Base-by-base conservation (phyloP, 2,113 vertebrate genomes). In the Embiotoca jacksoni region DNA sequence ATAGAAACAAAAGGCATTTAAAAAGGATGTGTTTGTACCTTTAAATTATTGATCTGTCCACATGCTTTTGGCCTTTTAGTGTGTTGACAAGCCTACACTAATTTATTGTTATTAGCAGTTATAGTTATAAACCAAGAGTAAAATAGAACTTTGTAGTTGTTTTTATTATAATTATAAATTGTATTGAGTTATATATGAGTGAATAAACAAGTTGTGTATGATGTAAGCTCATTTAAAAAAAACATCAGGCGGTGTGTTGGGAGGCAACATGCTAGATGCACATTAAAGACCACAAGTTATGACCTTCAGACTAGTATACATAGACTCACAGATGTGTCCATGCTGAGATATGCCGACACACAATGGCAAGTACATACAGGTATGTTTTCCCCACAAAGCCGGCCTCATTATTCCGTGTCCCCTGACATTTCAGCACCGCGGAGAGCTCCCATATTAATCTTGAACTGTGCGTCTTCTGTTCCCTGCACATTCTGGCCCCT, bases 361-460 rank as follows among this genome's bases (percentile, higher is more conserved):
- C 31, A 71, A 52, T 30, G 30, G 59, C 66, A 54, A 61, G 49
- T 65, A 70, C 80, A 76, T 74, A 80, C 76, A 87, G 75, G 87
- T 91, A 78, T 72, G 80, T 89, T 88, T 84, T 81, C 78, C 75
- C 53, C 37, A 84, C 68, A 81, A 91, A 90, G 84, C 82, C 39
- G 6, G 61, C 74, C 89, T 93, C 90, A 93, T 93, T 94, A 91
- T 77, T 81, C 74, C 33, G 50, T 54, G 72, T 92, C 90, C 79
- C 82, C 70, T 91, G 92, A 91, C 88, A 91, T 91, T 93, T 89
- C 72, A 83, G 79, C 61, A 80, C 90, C n/a, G 11, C 30, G 61
- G 85, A 92, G 81, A 85, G 82, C 80, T 88, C 81, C 53, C 62
- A 82, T 83, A 89, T 91, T 89, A 92, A 92, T 93, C 90, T 91